Conservation (phyloP, 2,797 vertebrate species). For the Xiphophorus birchmanni region DNA sequence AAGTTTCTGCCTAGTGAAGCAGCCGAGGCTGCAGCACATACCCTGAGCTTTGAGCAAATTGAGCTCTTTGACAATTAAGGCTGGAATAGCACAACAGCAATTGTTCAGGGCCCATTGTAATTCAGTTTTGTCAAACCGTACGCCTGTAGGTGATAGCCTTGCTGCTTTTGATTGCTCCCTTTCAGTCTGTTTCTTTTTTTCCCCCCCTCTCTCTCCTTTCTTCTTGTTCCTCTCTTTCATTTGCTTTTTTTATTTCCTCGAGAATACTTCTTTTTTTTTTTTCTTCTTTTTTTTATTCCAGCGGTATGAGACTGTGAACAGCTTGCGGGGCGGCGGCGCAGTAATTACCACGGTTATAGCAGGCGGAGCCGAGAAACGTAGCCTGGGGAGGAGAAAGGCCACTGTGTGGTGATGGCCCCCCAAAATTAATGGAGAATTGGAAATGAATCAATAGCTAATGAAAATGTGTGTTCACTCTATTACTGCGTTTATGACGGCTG, state of each 20-base stretch:
- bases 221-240: conserved; percentile 33
- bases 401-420: conserved; percentile 68
- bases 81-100: conserved; percentile 49
- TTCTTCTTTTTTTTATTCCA: conserved; percentile 63
- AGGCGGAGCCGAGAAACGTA: conserved; percentile 75
- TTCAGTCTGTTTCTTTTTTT: conserved; percentile 21
- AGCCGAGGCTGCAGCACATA: conserved; percentile 14
- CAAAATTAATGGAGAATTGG: conserved; percentile 80
- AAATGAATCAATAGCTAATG: conserved; percentile 85
- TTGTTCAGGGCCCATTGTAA: conserved; percentile 41
- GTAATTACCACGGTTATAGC: conserved; percentile 81
- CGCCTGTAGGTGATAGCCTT: conserved; percentile 53
- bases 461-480: conserved; percentile 82
- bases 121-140: conserved; percentile 44
- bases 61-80: conserved; percentile 53
- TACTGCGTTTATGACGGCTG: conserved; percentile 77
- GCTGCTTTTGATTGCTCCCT: conserved; percentile 56
- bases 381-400: conserved; percentile 76
- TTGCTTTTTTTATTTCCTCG: conserved; percentile 31
- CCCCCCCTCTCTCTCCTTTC: conserved; percentile 13
- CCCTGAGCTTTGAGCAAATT: conserved; percentile 21
- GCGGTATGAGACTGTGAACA: conserved; percentile 71
- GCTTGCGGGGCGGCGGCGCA: conserved; percentile 75
- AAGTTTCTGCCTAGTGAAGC: conserved; percentile 17
- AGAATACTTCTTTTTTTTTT: conserved; percentile 60